Evolutionary conservation across 2,113 vertebrate species (phyloP).

Genomic region (Cisticola juncidis): DNA sequence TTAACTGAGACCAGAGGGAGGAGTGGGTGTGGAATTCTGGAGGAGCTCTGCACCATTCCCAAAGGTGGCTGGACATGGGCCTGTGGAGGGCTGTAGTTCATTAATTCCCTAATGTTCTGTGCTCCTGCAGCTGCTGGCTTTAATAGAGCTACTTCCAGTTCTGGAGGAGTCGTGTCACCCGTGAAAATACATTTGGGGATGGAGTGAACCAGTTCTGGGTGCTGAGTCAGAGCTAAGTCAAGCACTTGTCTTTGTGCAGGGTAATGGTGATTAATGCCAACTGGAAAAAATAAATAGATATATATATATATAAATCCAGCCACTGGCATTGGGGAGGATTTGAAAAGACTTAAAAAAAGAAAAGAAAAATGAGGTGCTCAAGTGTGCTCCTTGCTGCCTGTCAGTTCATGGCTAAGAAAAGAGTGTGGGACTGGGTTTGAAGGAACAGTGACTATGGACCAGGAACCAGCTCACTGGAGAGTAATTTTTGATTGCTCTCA

Average conservation of each 20-base stretch:
- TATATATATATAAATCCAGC: neutral
- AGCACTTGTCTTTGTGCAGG: neutral
- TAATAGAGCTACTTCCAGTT: neutral
- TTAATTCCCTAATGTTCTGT: neutral
- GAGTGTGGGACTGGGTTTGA: neutral
- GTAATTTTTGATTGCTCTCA: neutral
- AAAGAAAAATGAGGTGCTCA: neutral
- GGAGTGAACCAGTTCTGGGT: neutral
- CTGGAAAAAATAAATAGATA: neutral
- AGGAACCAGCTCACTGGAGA: neutral
- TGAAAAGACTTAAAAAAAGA: neutral
- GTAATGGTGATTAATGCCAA: neutral
- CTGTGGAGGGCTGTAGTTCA: neutral
- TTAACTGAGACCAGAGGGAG: neutral
- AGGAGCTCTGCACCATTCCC: neutral
- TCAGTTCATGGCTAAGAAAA: neutral
- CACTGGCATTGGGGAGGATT: neutral
- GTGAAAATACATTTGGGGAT: neutral
- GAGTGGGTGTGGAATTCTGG: neutral
- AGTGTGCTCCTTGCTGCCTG: neutral
- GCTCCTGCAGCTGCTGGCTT: neutral
- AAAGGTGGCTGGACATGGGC: neutral
- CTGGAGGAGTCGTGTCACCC: neutral
- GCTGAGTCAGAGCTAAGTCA: neutral
- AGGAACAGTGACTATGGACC: neutral